Percentiles rank a stretch among this genome's conserved stretches.
Conservation (phyloP, 2,888 invertebrate genomes). For the Erebia ligea region DNA sequence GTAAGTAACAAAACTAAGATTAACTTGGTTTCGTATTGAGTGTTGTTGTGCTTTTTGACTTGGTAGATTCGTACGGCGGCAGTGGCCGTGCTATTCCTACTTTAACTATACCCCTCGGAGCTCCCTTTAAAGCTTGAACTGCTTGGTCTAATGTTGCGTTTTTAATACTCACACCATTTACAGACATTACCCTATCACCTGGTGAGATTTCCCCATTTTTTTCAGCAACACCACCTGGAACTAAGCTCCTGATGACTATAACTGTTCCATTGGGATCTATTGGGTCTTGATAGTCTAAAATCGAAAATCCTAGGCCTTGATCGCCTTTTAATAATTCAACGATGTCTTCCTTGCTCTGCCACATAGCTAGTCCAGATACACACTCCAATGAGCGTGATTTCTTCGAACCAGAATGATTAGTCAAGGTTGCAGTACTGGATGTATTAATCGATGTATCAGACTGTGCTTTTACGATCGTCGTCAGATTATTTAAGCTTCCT, state of each 20-base stretch:
- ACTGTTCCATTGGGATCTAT: constrained; percentile 97
- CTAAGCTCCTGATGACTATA: constrained; percentile 97
- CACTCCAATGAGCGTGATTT: constrained; percentile 97
- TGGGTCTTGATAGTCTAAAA: constrained; percentile 99
- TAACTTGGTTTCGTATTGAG: constrained; percentile 73
- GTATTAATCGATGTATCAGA: constrained; percentile 97
- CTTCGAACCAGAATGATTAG: constrained; percentile 86
- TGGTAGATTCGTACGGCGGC: constrained; percentile 71
- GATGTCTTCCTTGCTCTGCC: constrained; percentile 96
- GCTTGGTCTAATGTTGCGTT: constrained; percentile 97
- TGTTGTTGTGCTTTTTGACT: constrained; percentile 71
- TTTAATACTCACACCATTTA: constrained; percentile 94
- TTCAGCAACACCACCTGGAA: constrained; percentile 99
- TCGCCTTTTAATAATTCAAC: constrained; percentile 97
- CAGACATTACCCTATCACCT: constrained; percentile 96
- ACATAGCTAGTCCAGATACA: constrained; percentile 97
- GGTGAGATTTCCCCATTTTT: constrained; percentile 96
- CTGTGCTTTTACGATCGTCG: constrained; percentile 94
- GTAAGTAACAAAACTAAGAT: constrained; percentile 50
- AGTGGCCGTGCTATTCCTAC: constrained; percentile 96
- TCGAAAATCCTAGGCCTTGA: constrained; percentile 98
- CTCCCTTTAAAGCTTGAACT: constrained; percentile 97
- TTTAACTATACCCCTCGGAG: constrained; percentile 93
- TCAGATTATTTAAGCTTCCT: constrained; percentile 92
- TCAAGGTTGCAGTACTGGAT: constrained; percentile 91